These are phyloP conservation scores for Ethmia dodecea DNA, from an alignment of 2,888 invertebrate genomes.

Conservation along the genomic window DNA sequence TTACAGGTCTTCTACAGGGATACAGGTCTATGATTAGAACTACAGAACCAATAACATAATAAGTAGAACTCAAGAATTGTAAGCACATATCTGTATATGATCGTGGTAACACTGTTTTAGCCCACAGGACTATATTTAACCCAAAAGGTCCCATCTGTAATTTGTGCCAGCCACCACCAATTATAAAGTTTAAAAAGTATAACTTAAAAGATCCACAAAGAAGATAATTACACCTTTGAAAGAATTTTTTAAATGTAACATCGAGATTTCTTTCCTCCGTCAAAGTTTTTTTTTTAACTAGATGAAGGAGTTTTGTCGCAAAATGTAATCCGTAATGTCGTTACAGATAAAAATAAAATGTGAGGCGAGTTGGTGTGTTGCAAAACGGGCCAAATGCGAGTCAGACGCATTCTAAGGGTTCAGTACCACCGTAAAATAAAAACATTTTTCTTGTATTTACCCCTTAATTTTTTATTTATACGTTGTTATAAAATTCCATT, in stretches of 20 bases:
- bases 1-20: no score
- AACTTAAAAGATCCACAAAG: slow-evolving; percentile 33
- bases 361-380: background rate
- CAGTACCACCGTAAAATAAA: no score
- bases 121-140: slow-evolving; percentile 15
- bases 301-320: slow-evolving; percentile 18
- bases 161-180: slow-evolving; percentile 45
- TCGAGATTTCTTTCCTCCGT: slow-evolving; percentile 20
- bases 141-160: slow-evolving; percentile 38
- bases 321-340: slow-evolving; percentile 1
- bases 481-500: no score
- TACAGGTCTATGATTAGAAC: no score
- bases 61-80: no score
- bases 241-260: slow-evolving; percentile 43
- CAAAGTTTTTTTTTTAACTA: slow-evolving; percentile 22
- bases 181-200: slow-evolving; percentile 48
- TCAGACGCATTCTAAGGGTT: no score
- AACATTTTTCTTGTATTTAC: no score
- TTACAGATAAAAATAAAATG: slow-evolving; percentile 2
- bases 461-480: no score
- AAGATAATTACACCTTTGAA: slow-evolving; percentile 46
- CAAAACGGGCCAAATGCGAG: no score
- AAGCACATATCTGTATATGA: no score
- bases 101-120: no score
- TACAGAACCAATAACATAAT: no score